Conservation (phyloP, 2,113 vertebrate genomes). For the Sylvicapra grimmia region DNA sequence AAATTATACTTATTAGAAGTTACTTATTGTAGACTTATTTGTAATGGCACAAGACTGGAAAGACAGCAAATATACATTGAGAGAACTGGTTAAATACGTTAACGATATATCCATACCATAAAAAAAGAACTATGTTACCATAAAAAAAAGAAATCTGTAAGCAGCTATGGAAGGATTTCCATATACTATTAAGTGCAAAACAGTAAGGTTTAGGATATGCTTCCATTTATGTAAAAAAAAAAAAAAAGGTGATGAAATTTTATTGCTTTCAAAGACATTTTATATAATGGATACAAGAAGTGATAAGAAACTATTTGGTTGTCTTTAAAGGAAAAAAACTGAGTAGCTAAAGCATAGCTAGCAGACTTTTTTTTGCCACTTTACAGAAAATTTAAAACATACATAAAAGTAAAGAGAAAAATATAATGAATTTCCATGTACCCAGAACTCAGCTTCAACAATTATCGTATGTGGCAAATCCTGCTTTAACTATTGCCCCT, state of each 20-base stretch:
- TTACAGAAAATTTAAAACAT: not conserved
- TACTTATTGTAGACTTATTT: not conserved
- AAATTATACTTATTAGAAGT: not conserved
- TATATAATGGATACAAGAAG: not conserved
- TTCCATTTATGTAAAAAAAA: not conserved
- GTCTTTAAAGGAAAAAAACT: not conserved
- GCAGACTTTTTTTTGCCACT: not conserved
- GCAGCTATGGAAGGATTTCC: not conserved
- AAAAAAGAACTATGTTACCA: not conserved
- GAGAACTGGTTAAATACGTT: not conserved
- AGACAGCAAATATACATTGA: not conserved
- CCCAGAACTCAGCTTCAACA: not conserved
- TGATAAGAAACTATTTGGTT: conserved; percentile 6
- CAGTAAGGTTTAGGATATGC: not conserved
- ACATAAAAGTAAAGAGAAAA: conserved; percentile 6
- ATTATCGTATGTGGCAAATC: not conserved
- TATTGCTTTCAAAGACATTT: not conserved
- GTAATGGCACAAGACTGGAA: conserved; percentile 1
- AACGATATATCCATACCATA: not conserved
- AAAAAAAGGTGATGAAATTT: not conserved
- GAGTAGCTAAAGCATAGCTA: not conserved
- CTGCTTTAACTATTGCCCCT: not conserved
- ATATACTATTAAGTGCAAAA: not conserved
- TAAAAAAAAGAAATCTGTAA: not conserved
- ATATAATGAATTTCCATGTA: not conserved